phyloP scores from a whole-genome alignment of 2,113 vertebrate genomes.

The Geococcyx californianus region DNA sequence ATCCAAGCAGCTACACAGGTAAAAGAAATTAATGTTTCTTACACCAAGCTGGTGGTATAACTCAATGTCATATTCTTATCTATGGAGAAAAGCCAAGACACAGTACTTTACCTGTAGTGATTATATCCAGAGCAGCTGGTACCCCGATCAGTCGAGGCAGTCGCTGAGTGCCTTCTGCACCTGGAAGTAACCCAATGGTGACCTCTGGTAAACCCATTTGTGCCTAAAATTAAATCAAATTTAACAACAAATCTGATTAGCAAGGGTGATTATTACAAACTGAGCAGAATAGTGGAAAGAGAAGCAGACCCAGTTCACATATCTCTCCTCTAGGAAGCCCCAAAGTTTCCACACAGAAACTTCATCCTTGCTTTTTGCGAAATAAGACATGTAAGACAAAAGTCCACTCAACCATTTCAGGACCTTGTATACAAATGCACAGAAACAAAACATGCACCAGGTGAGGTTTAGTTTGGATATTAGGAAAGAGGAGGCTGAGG shows the following conservation, averaged over 20 bases:
- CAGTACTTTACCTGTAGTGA: constrained; percentile 84
- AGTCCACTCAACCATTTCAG: neutral
- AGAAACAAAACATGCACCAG: no score
- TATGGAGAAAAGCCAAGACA: neutral
- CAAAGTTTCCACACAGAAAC: neutral
- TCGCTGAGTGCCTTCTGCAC: constrained; percentile 87
- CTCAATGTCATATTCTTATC: neutral
- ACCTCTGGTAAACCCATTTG: constrained; percentile 89
- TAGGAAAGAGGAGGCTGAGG: no score
- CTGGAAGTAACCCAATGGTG: constrained; percentile 87
- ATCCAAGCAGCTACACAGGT: neutral
- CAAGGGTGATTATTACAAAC: neutral
- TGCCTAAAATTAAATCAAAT: constrained; percentile 73
- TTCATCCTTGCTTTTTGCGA: neutral
- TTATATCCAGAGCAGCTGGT: constrained; percentile 87
- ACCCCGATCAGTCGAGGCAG: constrained; percentile 89
- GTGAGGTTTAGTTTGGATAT: no score
- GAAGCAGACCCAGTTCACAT: neutral
- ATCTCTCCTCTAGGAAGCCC: neutral
- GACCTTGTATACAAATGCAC: neutral
- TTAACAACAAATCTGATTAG: neutral
- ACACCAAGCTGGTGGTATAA: neutral
- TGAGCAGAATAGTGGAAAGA: neutral
- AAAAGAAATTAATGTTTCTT: neutral
- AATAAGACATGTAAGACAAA: neutral